A percentile compares a stretch with the other conserved stretches of the same genome.
Conservation (phyloP, 1,140 invertebrate genomes). For the Lordiphosa collinella region DNA sequence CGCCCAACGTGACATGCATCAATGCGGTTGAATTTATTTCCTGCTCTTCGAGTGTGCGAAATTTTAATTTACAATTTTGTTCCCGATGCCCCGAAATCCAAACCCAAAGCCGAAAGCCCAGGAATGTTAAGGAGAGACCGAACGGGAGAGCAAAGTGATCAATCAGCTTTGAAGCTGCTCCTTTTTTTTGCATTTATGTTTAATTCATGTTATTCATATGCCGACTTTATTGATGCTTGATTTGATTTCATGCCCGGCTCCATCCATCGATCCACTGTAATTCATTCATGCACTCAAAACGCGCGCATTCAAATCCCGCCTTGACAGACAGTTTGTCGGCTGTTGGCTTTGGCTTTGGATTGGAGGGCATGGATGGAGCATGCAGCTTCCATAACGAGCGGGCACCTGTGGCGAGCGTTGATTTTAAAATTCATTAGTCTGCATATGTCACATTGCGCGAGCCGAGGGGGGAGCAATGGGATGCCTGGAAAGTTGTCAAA, state of each 20-base stretch:
- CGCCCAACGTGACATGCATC: constrained; percentile 72
- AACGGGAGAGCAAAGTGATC: constrained; percentile 61
- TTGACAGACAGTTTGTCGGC: constrained; percentile 76
- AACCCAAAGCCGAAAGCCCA: not conserved
- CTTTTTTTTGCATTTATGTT: constrained; percentile 70
- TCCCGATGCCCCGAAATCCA: constrained; percentile 7
- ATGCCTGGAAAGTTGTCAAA: constrained; percentile 45
- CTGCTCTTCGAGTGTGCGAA: constrained; percentile 70
- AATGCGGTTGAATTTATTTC: constrained; percentile 76
- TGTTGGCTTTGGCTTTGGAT: constrained; percentile 21
- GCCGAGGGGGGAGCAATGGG: not conserved
- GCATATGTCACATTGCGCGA: constrained; percentile 68
- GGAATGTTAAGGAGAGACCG: constrained; percentile 19
- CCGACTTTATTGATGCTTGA: constrained; percentile 77
- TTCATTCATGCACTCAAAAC: constrained; percentile 73
- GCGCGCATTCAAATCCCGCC: constrained; percentile 50
- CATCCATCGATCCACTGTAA: constrained; percentile 39
- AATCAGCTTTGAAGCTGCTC: constrained; percentile 44
- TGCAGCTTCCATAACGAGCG: constrained; percentile 19
- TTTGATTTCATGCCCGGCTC: constrained; percentile 49
- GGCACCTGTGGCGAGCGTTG: constrained; percentile 75
- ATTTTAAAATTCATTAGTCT: constrained; percentile 80
- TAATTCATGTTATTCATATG: constrained; percentile 78
- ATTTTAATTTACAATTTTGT: constrained; percentile 72
- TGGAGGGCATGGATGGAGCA: constrained; percentile 3